Evolutionary conservation across 2,113 vertebrate genomes (phyloP).

Genomic region (Trichomycterus rosablanca): DNA sequence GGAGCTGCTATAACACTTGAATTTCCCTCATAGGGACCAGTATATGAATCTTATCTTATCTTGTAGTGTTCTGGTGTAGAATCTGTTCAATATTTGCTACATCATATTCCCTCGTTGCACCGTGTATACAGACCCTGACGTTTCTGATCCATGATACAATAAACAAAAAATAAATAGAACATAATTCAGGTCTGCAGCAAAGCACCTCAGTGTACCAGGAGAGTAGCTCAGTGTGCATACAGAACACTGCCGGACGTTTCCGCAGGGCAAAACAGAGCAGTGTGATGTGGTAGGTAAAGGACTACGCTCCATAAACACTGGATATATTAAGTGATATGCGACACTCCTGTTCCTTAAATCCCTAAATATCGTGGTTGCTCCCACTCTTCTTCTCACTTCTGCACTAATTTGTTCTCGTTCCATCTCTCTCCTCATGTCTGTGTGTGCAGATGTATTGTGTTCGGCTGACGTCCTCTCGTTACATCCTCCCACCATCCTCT

Average conservation of each 20-base stretch:
- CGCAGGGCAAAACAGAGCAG: not conserved
- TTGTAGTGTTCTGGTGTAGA: too few relatives aligned
- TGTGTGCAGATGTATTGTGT: slow-evolving; percentile 56
- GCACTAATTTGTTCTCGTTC: slow-evolving; percentile 1
- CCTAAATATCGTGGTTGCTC: too few relatives aligned
- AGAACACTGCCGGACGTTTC: not conserved
- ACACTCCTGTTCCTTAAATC: slow-evolving; percentile 14
- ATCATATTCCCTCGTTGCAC: too few relatives aligned
- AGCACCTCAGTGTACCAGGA: too few relatives aligned
- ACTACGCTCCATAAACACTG: not conserved
- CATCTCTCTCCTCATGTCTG: slow-evolving; percentile 20
- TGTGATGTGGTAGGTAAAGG: not conserved
- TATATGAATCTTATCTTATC: too few relatives aligned
- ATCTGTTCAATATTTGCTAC: too few relatives aligned
- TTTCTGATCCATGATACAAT: too few relatives aligned
- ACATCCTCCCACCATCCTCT: slow-evolving; percentile 59
- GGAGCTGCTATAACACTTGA: too few relatives aligned
- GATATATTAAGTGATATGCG: not conserved
- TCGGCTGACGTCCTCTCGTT: slow-evolving; percentile 41
- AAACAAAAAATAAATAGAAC: too few relatives aligned
- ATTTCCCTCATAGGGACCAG: too few relatives aligned
- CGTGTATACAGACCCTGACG: too few relatives aligned
- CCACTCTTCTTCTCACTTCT: slow-evolving; percentile 27
- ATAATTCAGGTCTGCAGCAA: not conserved
- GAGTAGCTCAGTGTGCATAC: not conserved